Evolutionary conservation across 2,797 vertebrate species (phyloP), one percentile per base, ranked within the genome.

Genomic region (Paramormyrops hopkinsi): DNA sequence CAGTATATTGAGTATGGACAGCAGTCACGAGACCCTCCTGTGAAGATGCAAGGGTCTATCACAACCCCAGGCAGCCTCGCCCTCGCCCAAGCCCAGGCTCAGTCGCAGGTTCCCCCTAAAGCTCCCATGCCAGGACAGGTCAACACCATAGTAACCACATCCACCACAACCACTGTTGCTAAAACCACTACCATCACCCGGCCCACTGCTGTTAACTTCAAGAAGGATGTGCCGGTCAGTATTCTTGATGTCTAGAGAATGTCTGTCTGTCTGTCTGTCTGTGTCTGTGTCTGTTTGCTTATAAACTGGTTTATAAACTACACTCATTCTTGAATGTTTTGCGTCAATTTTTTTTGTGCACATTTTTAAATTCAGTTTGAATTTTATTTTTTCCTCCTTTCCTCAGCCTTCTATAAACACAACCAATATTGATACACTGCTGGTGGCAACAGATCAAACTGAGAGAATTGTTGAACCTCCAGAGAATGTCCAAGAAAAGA

Each of bases 31-130:
- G 99, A 99, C 93, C 99, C 99, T 95, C 99, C 99, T 91, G 98
- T 99, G 96, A 99, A 99, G 96, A 99, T 99, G 99, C 99, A 99
- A 92, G 99, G 98, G 83, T 99, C 98, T 90, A 99, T 99, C 94
- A 99, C 98, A 88, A 99, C 99, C 41, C 99, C 98, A 83, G 98
- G 99, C 92, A 99, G 98, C 93, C 96, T 99, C 95, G 99, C 98
- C 83, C 95, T 99, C 91, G 98, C 98, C 88, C 97, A 98, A 88
- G 97, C 97, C 65, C 98, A 99, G 92, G 97, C 97, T 37, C 97
- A 98, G 93, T 96, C 97, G 88, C 98, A 99, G 92, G 95, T 93
- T 90, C 97, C 98, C 48, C 96, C 97, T 90, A 99, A 99, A 95
- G 95, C 96, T 56, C 96, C 98, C 50, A 97, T 97, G 93, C 96